Evolutionary conservation across 2,888 invertebrate species (phyloP).

Genomic region (Drosophila tripunctata): DNA sequence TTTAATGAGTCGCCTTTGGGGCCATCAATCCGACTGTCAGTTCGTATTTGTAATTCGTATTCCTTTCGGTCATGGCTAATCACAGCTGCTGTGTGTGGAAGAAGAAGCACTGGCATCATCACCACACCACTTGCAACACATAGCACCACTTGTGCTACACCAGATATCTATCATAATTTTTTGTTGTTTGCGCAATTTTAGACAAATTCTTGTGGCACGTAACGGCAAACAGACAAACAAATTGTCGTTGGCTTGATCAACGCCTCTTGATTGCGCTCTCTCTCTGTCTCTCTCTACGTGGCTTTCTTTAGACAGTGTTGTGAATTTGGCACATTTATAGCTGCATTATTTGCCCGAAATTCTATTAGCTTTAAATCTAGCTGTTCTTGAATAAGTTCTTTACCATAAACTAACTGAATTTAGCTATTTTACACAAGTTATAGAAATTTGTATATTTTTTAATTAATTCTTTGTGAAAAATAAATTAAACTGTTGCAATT

Average conservation of each 20-base stretch:
- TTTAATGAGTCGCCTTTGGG: constrained; percentile 68
- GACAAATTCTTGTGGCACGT: constrained; percentile 61
- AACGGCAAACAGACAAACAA: constrained; percentile 41
- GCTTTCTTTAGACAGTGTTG: no score
- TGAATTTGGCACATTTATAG: no score
- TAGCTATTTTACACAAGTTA: no score
- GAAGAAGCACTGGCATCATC: neutral
- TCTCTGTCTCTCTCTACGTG: neutral
- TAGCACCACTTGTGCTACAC: constrained; percentile 4
- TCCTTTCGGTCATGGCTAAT: constrained; percentile 52
- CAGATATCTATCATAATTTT: constrained; percentile 69
- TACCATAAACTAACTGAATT: no score
- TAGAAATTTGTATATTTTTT: no score
- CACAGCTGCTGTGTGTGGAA: no score
- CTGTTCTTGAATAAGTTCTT: no score
- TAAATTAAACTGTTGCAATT: no score
- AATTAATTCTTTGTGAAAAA: no score
- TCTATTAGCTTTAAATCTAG: no score
- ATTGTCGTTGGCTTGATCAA: constrained; percentile 24
- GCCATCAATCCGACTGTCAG: constrained; percentile 60
- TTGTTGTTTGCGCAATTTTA: constrained; percentile 70
- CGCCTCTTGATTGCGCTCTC: constrained; percentile 1
- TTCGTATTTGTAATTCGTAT: constrained; percentile 18
- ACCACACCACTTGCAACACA: constrained; percentile 1
- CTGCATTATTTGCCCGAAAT: no score